phyloP scores from a whole-genome alignment of 2,888 invertebrate species.

The Pandemis heparana region DNA sequence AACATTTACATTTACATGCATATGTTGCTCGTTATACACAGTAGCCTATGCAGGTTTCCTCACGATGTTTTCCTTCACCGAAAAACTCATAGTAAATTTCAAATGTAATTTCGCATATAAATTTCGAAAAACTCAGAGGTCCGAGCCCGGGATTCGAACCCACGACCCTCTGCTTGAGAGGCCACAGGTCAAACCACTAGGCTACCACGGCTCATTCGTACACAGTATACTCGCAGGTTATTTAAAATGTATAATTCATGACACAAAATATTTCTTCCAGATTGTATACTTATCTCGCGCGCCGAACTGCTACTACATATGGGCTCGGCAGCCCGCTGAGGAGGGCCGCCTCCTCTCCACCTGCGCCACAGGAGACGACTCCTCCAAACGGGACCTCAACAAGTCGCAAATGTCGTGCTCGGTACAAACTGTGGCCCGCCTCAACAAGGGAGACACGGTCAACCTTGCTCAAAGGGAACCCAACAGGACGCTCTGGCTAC shows the following conservation, averaged over 20 bases:
- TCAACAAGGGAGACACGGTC: conserved; percentile 67
- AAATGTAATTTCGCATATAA: too few relatives aligned
- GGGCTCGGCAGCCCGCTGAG: conserved; percentile 58
- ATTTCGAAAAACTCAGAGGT: too few relatives aligned
- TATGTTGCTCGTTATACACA: too few relatives aligned
- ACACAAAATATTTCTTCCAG: conserved; percentile 54
- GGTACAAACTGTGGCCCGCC: conserved; percentile 68
- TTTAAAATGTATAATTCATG: too few relatives aligned
- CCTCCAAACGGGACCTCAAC: conserved; percentile 50
- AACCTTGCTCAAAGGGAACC: conserved; percentile 73
- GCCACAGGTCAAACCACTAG: too few relatives aligned
- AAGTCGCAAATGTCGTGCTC: conserved; percentile 76
- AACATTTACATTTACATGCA: too few relatives aligned
- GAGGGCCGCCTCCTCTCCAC: conserved; percentile 63
- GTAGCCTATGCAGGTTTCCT: too few relatives aligned
- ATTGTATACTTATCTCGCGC: conserved; percentile 72
- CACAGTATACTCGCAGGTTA: background rate
- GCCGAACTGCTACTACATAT: conserved; percentile 75
- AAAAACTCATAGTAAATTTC: too few relatives aligned
- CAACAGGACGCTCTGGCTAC: conserved; percentile 71
- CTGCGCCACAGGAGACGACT: conserved; percentile 73
- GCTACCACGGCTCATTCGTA: too few relatives aligned
- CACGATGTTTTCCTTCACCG: too few relatives aligned
- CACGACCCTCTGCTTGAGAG: too few relatives aligned
- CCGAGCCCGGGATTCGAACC: too few relatives aligned